phyloP scores from a whole-genome alignment of 2,888 invertebrate species.

The Hirtodrosophila confusa region DNA sequence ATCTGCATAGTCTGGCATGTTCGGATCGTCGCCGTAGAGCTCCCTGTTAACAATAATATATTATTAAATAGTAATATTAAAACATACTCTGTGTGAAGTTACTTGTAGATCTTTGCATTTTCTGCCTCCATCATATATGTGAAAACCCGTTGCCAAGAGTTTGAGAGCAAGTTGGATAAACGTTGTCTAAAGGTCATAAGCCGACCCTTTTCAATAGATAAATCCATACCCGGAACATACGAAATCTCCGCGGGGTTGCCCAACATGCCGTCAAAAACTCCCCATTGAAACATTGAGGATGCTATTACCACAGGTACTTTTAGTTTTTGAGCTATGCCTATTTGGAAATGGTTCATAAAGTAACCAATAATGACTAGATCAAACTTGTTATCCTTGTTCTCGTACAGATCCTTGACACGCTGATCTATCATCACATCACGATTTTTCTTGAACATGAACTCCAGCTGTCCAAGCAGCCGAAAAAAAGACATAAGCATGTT shows the following conservation, averaged over 20 bases:
- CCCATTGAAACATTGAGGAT: slow-evolving; percentile 32
- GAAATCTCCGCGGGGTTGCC: slow-evolving; percentile 71
- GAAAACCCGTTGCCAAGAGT: not conserved
- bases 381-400: slow-evolving; percentile 70
- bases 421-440: slow-evolving; percentile 50
- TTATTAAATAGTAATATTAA: too few species aligned
- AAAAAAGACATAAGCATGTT: slow-evolving; percentile 24
- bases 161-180: slow-evolving; percentile 41
- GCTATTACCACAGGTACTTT: slow-evolving; percentile 70
- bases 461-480: slow-evolving; percentile 15
- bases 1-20: slow-evolving; percentile 67
- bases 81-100: slow-evolving; percentile 4
- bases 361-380: slow-evolving; percentile 81
- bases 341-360: slow-evolving; percentile 74
- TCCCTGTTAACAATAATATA: not conserved
- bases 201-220: slow-evolving; percentile 24
- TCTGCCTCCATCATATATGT: slow-evolving; percentile 6
- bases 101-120: slow-evolving; percentile 46
- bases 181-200: slow-evolving; percentile 59
- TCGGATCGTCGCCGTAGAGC: slow-evolving; percentile 53
- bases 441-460: slow-evolving; percentile 31
- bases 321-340: slow-evolving; percentile 74
- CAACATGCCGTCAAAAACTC: slow-evolving; percentile 51
- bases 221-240: slow-evolving; percentile 63
- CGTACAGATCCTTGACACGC: slow-evolving; percentile 67